Conservation (phyloP, 1,140 invertebrate species). For the Drosophila neocordata region DNA sequence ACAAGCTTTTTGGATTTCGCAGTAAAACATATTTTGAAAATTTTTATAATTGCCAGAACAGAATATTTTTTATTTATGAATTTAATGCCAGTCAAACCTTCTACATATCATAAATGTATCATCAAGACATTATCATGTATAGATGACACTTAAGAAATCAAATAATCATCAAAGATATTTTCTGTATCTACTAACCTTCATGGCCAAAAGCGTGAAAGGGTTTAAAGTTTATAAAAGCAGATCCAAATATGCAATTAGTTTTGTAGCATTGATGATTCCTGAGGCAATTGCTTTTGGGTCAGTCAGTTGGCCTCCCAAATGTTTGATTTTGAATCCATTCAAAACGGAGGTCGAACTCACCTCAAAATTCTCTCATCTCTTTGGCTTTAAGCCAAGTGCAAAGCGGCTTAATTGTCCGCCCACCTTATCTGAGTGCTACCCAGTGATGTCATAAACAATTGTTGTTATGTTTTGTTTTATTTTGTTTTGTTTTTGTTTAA, state of each 20-base stretch:
- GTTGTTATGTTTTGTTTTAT: constrained; percentile 32
- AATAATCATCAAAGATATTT: neutral
- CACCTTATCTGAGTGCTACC: constrained; percentile 26
- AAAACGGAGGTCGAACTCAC: neutral
- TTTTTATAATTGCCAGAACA: no score
- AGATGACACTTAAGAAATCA: neutral
- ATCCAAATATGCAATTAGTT: constrained; percentile 12
- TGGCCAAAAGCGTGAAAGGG: constrained; percentile 48
- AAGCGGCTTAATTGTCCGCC: constrained; percentile 8
- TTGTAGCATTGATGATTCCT: neutral
- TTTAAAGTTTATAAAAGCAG: constrained; percentile 27
- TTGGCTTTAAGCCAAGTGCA: constrained; percentile 12
- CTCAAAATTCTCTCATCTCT: neutral
- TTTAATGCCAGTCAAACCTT: no score
- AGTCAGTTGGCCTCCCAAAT: neutral
- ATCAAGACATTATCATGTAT: no score
- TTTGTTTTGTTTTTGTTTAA: constrained; percentile 18
- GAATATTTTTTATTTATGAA: no score
- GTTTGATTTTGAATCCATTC: constrained; percentile 10
- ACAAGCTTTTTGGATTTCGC: no score
- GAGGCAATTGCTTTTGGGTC: constrained; percentile 9
- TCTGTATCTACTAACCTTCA: constrained; percentile 25
- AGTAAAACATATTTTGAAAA: no score
- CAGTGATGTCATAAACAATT: constrained; percentile 57
- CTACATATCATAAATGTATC: no score